Conservation (phyloP, 2,797 vertebrate genomes). For the Periparus ater region DNA sequence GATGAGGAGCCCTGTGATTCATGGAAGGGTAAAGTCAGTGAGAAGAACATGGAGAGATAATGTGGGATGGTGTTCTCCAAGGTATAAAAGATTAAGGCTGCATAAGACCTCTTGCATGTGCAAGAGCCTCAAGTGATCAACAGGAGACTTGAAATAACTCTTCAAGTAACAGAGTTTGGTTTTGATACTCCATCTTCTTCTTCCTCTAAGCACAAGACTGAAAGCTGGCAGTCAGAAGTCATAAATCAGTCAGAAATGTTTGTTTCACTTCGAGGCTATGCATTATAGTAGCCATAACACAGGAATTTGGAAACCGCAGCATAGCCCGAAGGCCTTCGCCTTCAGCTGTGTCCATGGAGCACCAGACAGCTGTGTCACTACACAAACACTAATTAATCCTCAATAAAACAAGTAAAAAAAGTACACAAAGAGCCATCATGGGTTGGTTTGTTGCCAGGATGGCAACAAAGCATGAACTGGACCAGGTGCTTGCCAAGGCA, state of each 20-base stretch:
- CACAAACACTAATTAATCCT: slow-evolving; percentile 5
- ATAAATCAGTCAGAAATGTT: background rate
- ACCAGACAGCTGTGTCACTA: background rate
- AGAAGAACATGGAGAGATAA: background rate
- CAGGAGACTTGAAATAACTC: background rate
- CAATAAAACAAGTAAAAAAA: background rate
- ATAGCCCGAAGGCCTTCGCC: background rate
- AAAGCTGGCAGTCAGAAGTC: background rate
- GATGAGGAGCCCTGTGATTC: background rate
- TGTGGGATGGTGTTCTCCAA: background rate
- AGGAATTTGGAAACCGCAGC: background rate
- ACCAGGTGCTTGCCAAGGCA: background rate
- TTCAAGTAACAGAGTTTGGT: background rate
- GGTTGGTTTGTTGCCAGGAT: background rate
- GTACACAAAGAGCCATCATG: background rate
- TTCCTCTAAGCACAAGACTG: background rate
- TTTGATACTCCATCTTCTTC: background rate
- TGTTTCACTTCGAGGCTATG: background rate
- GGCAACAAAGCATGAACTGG: background rate
- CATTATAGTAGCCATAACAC: background rate
- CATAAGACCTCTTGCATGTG: background rate
- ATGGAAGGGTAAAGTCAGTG: background rate
- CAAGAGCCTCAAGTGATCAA: background rate
- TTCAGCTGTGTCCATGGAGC: background rate
- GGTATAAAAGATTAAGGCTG: background rate